phyloP scores from a whole-genome alignment of 2,113 vertebrate species.

The Lethenteron reissneri region DNA sequence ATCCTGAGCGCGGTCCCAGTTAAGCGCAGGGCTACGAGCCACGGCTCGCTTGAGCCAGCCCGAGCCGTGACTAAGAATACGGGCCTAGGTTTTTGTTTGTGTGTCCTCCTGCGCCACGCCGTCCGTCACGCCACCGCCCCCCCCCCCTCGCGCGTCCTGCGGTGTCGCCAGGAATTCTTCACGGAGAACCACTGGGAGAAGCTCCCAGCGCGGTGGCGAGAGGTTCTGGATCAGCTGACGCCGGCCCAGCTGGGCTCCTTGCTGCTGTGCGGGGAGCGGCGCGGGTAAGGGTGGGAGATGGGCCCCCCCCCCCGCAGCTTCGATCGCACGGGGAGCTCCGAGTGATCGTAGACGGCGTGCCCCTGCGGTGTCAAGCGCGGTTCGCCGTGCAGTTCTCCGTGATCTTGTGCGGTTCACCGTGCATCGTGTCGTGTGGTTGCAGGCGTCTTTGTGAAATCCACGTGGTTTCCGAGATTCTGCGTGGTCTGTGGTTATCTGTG shows the following conservation, averaged over 20 bases:
- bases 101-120: background rate
- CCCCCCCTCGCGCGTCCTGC: too few species aligned
- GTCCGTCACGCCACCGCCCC: background rate
- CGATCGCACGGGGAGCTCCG: too few species aligned
- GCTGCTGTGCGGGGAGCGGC: constrained; percentile 18
- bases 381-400: too few species aligned
- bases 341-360: too few species aligned
- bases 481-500: too few species aligned
- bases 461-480: too few species aligned
- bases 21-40: background rate
- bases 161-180: constrained; percentile 48
- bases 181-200: constrained; percentile 43
- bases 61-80: background rate
- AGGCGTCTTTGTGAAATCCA: too few species aligned
- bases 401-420: too few species aligned
- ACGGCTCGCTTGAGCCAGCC: background rate
- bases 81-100: background rate
- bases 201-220: constrained; percentile 40
- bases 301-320: too few species aligned
- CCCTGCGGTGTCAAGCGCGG: too few species aligned
- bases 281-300: too few species aligned
- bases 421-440: too few species aligned
- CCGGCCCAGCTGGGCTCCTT: constrained; percentile 34
- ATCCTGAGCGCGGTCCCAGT: background rate
- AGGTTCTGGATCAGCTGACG: constrained; percentile 25